These are phyloP conservation scores for Megamerina dolium DNA, from an alignment of 2,888 invertebrate species.

Conservation along the genomic window DNA sequence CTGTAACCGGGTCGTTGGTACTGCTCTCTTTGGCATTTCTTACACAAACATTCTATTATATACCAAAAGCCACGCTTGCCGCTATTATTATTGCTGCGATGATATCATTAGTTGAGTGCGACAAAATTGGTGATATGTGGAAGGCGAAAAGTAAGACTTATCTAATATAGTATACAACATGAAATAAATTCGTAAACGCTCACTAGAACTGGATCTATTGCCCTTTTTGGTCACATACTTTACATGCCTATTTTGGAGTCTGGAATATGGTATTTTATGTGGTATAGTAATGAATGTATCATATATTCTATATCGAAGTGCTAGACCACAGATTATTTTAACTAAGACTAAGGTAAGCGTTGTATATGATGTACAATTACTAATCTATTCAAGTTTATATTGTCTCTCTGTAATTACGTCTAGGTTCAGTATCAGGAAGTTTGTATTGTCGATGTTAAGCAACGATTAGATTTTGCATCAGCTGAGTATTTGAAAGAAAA, in stretches of 20 bases:
- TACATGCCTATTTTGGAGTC: constrained; percentile 72
- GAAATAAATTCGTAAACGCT: neutral
- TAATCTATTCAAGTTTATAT: neutral
- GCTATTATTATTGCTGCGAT: constrained; percentile 88
- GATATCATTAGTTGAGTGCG: constrained; percentile 71
- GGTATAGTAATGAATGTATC: constrained; percentile 75
- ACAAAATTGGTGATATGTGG: constrained; percentile 66
- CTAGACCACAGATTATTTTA: constrained; percentile 69
- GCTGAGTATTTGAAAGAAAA: constrained; percentile 65
- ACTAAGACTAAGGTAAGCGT: constrained; percentile 35
- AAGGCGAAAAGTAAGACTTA: constrained; percentile 62
- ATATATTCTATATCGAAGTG: constrained; percentile 77
- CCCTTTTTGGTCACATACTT: constrained; percentile 78
- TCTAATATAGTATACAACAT: neutral
- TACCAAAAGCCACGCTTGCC: constrained; percentile 80
- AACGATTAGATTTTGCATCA: constrained; percentile 71
- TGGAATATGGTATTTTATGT: constrained; percentile 82
- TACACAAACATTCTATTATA: constrained; percentile 77
- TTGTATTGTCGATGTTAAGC: constrained; percentile 63
- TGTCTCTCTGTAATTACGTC: too few relatives aligned
- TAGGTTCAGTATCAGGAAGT: constrained; percentile 36
- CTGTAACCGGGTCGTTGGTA: constrained; percentile 70
- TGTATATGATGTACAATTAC: neutral
- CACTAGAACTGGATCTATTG: constrained; percentile 75
- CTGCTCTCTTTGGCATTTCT: constrained; percentile 73